Conservation (phyloP, 2,888 invertebrate genomes). For the Pelosia muscerda region DNA sequence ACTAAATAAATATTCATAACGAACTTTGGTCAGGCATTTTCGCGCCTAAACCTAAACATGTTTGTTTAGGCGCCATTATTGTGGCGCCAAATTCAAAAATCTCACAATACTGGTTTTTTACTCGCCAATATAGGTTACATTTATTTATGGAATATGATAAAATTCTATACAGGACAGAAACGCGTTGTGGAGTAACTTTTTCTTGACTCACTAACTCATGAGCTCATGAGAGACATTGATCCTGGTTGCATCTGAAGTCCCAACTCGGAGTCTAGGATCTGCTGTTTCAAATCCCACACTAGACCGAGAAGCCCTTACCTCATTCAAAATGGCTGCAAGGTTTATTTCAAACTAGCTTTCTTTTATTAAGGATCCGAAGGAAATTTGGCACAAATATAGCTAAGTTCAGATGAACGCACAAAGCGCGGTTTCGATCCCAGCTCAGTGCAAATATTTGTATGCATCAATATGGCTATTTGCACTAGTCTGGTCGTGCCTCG, state of each 20-base stretch:
- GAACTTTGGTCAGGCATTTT: slow-evolving; percentile 12
- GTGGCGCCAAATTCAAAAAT: slow-evolving; percentile 5
- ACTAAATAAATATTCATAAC: slow-evolving; percentile 14
- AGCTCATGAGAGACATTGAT: too few relatives aligned
- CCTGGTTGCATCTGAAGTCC: too few relatives aligned
- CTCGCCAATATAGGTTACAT: neutral
- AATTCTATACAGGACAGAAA: neutral
- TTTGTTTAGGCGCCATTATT: slow-evolving; percentile 13
- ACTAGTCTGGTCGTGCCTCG: too few relatives aligned
- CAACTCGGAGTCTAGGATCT: too few relatives aligned
- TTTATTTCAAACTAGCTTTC: too few relatives aligned
- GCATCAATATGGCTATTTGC: too few relatives aligned
- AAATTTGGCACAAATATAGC: neutral
- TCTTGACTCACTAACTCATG: neutral
- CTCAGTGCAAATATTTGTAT: too few relatives aligned
- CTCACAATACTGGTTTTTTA: slow-evolving; percentile 5
- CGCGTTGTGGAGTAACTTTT: neutral
- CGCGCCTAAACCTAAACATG: slow-evolving; percentile 16
- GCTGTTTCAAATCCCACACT: too few relatives aligned
- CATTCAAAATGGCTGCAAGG: neutral
- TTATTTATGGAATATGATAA: neutral
- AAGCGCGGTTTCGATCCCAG: too few relatives aligned
- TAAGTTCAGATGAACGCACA: too few relatives aligned
- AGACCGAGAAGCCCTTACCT: neutral
- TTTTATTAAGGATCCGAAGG: neutral